Evolutionary conservation across 1,140 invertebrate genomes (phyloP), one percentile per base, ranked within the genome.

Genomic region (Aphelinus certus): DNA sequence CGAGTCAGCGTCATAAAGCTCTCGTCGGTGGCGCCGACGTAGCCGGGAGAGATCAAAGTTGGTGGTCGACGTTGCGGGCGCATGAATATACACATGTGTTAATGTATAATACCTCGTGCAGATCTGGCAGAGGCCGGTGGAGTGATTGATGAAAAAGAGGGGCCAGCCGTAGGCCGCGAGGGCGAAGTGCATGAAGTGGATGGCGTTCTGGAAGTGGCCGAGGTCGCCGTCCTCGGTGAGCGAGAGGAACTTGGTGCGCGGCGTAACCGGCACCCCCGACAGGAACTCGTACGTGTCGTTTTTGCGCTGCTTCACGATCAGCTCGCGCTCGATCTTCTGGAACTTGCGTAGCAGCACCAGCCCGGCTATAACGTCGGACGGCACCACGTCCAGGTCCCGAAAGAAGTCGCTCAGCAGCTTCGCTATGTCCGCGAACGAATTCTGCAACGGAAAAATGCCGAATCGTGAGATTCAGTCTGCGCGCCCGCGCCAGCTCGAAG

Each of bases 251-350:
- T 93, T 92, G 6, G 95, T 97, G 48, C 90, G 89, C 7, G 95
- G 92, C 10, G 95, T 96, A 7, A 97, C 92, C 6, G 95, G 90
- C 7, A 96, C 94, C 9, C 96, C 96, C 7, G 95, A 96, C 48
- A 97, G 89, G 86, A 96, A 97, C 84, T 96, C 94, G 81, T 96
- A 96, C n/a, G 94, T 95, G 78, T 95, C 95, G 83, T 96, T 95
- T 77, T 93, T 93, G 49, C 91, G 88, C 88, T 95, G 92, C 78
- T 94, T 91, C 2, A 97, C 92, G 76, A 95, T 94, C 6, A 92
- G 88, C 84, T 94, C 92, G 65, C 93, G 89, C 82, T 95, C 93
- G 63, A 94, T 88, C 79, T 95, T 95, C 85, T 97, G 96, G 77
- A 94, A 93, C 80, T 94, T 93, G 55, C 95, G 87, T 10, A 97